Evolutionary conservation across 2,113 vertebrate genomes (phyloP), one percentile per base, ranked within the genome.

Genomic region (Cephalopterus ornatus): DNA sequence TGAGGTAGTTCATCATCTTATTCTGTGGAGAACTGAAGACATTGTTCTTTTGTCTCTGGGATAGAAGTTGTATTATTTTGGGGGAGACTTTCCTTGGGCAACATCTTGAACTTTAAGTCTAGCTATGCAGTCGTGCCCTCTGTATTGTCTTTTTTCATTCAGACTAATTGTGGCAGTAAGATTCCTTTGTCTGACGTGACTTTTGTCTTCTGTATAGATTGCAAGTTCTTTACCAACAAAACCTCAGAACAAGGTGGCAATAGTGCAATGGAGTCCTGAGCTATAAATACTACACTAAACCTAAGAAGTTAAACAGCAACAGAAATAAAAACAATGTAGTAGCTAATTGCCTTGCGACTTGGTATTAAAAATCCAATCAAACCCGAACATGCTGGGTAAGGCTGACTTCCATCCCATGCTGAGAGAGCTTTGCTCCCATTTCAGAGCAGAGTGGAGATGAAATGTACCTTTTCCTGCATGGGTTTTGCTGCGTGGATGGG

Each of bases 1-100:
- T 96, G 95, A 97, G 94, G 95, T 95, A 96, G 94, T 94, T 89
- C 14, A 94, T 53, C 37, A 80, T 85, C 46, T 85, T 85, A 79
- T 46, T 92, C 72, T 79, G 42, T 90, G 88, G 71, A 89, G 73
- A 89, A 73, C 0, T 62, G 47, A 91, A 74, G 59, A 80, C 3
- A 28, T 27, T 27, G 9, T 44, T 95, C n/a, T 91, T 78, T 23
- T 61, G 9, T 71, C n/a, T 77, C 68, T 83, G 47, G 65, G 56
- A 67, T 15, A 67, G 46, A 77, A 70, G 30, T 67, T 4, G 1
- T 70, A 16, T 21, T 68, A 42, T 53, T 44, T 80, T 21, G 0
- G 19, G n/a, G 26, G 28, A 81, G 28, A 30, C 21, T 83, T 92
- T 28, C 37, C 82, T 62, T 78, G 79, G 47, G 35, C 13, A 70